A percentile compares a stretch with the other conserved stretches of the same genome.
Evolutionary conservation across 2,113 vertebrate genomes (phyloP).

Genomic region (Spermophilus dauricus): DNA sequence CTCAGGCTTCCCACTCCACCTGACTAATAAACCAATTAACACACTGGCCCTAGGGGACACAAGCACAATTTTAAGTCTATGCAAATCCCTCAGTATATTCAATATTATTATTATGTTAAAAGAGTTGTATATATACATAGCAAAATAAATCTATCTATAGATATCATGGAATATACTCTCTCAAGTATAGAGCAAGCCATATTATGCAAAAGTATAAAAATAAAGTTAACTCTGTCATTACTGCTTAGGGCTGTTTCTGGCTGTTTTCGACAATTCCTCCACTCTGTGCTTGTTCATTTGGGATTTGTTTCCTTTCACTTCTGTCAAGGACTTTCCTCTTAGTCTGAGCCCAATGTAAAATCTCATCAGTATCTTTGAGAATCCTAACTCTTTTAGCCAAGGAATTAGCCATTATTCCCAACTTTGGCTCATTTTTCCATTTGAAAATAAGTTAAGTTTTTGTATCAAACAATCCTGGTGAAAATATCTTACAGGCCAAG

Average conservation of each 20-base stretch:
- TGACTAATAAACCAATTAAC: conserved; percentile 81
- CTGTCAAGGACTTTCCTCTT: not conserved
- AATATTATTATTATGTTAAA: not conserved
- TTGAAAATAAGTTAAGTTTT: not conserved
- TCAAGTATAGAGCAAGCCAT: not conserved
- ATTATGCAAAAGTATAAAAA: not conserved
- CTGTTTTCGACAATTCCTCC: not conserved
- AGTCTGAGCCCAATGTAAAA: not conserved
- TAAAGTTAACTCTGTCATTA: not conserved
- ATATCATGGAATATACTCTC: not conserved
- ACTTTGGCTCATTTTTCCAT: not conserved
- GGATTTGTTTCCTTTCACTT: conserved; percentile 8
- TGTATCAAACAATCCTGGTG: not conserved
- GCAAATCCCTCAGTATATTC: conserved; percentile 16
- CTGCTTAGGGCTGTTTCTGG: not conserved
- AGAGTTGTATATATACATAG: not conserved
- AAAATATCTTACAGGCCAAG: not conserved
- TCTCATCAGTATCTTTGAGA: not conserved
- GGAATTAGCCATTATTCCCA: not conserved
- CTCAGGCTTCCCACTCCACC: conserved; percentile 63
- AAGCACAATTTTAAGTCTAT: conserved; percentile 59
- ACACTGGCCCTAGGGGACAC: conserved; percentile 4
- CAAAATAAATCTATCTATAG: not conserved
- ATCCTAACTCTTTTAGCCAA: not conserved
- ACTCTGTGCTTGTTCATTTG: not conserved